Percentiles rank a stretch among this genome's conserved stretches.
Evolutionary conservation across 2,888 invertebrate genomes (phyloP).

Genomic region (Azorinus chamasolen): DNA sequence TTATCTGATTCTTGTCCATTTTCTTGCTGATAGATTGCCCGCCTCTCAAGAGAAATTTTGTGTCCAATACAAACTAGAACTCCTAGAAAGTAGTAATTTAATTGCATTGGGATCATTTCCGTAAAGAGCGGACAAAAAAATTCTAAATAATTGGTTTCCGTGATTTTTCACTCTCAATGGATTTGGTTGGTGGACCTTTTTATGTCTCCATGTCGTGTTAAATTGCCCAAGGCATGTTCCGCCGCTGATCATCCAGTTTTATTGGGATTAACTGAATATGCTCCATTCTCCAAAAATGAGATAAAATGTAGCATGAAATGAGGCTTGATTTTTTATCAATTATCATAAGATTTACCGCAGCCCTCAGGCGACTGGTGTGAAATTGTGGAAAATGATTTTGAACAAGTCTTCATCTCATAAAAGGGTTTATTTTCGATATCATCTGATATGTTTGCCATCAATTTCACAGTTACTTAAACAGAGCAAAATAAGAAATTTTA

Average conservation of each 20-base stretch:
- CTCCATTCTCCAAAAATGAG: slow-evolving; percentile 37
- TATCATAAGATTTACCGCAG: slow-evolving; percentile 23
- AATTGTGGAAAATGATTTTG: slow-evolving; percentile 40
- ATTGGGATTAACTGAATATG: slow-evolving; percentile 53
- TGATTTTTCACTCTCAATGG: slow-evolving; percentile 32
- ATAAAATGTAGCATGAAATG: slow-evolving; percentile 51
- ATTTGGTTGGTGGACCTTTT: slow-evolving; percentile 35
- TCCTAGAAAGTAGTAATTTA: slow-evolving; percentile 39
- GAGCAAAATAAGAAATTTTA: neutral
- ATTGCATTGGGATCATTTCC: slow-evolving; percentile 48
- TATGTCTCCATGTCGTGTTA: slow-evolving; percentile 33
- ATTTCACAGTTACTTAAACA: slow-evolving; percentile 7
- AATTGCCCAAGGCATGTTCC: slow-evolving; percentile 48
- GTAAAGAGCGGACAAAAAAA: slow-evolving; percentile 38
- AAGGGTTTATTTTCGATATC: neutral
- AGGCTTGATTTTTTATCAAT: slow-evolving; percentile 48
- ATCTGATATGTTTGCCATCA: neutral
- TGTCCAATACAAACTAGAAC: slow-evolving; percentile 34
- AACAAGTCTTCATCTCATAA: neutral
- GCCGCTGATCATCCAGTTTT: slow-evolving; percentile 45
- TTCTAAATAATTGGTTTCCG: slow-evolving; percentile 50
- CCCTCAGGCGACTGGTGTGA: slow-evolving; percentile 32
- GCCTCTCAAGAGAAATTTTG: slow-evolving; percentile 32
- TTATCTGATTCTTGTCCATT: slow-evolving; percentile 25
- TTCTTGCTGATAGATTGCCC: slow-evolving; percentile 17